Evolutionary conservation across 2,113 vertebrate species (phyloP), one percentile per base, ranked within the genome.

Genomic region (Malaclemys terrapin): DNA sequence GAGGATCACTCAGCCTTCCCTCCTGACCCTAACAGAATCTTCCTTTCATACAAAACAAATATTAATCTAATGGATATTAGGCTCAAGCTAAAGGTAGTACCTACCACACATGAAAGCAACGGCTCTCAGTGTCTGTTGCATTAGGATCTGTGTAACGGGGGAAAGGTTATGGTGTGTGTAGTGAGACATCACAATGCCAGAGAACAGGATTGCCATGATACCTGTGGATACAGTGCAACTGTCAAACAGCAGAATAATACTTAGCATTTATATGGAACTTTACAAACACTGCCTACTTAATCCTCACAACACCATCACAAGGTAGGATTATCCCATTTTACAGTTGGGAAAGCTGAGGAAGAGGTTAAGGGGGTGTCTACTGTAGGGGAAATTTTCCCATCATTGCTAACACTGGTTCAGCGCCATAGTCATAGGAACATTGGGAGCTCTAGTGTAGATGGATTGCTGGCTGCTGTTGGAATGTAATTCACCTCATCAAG

Each of bases 131-230:
- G 99, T 99, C 95, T 99, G 99, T 98, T 99, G 99, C 99, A 99
- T 99, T 85, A 99, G 98, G 96, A 99, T 99, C 98, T 99, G 99
- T 29, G 99, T 99, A 91, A 99, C 99, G 0, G 99, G 99, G 52
- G 99, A 99, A 97, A 99, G 98, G 97, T 99, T 99, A 89, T 99
- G 99, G 98, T 99, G 99, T 1, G 99, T 99, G 94, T 99, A 99
- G 97, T 99, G 99, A 14, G 99, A 99, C 99, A 99, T 99, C 91
- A 99, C 99, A 0, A 99, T 99, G 65, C 99, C 99, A 0, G 99
- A 99, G 98, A 99, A 99, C 95, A 99, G 98, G 97, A 99, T 99
- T 72, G 99, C 99, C 99, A 99, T 99, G 97, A 99, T 99, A 95
- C 99, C 99, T 99, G 93, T 1, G 89, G 53, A 90, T 27, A 90